phyloP scores from a whole-genome alignment of 2,888 invertebrate genomes.

The Ferdinandea cuprea region DNA sequence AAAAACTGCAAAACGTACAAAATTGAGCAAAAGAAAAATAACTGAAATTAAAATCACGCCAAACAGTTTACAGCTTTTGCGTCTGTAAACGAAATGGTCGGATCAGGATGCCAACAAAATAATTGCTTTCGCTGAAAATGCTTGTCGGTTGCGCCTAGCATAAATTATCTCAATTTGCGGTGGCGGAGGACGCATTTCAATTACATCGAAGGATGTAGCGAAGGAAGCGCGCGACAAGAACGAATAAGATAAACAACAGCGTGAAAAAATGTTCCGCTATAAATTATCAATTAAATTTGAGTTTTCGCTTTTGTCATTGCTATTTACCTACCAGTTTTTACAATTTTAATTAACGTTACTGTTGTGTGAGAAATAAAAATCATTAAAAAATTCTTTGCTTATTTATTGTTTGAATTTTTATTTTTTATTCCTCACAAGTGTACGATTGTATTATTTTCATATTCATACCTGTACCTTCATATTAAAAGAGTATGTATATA shows the following conservation, averaged over 20 bases:
- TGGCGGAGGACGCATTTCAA: slow-evolving; percentile 58
- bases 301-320: slow-evolving; percentile 38
- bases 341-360: slow-evolving; percentile 51
- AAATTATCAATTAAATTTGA: slow-evolving; percentile 68
- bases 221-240: slow-evolving; percentile 13
- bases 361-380: slow-evolving; percentile 15
- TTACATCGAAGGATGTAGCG: slow-evolving; percentile 57
- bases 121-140: slow-evolving; percentile 67
- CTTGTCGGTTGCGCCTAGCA: slow-evolving; percentile 65
- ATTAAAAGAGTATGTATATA: too few relatives aligned
- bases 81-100: slow-evolving; percentile 56
- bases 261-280: slow-evolving; percentile 32
- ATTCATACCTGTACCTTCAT: too few relatives aligned
- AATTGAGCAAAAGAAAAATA: slow-evolving; percentile 57
- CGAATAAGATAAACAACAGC: slow-evolving; percentile 33
- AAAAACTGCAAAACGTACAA: slow-evolving; percentile 41
- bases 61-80: slow-evolving; percentile 63
- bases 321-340: slow-evolving; percentile 9
- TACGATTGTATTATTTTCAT: neutral
- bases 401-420: slow-evolving; percentile 17
- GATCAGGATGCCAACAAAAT: slow-evolving; percentile 66
- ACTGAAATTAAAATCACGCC: slow-evolving; percentile 67
- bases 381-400: slow-evolving; percentile 12
- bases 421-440: neutral
- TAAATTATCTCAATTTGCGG: slow-evolving; percentile 65